Base-by-base conservation (phyloP, 2,113 vertebrate genomes). In the Uropsilus gracilis region DNA sequence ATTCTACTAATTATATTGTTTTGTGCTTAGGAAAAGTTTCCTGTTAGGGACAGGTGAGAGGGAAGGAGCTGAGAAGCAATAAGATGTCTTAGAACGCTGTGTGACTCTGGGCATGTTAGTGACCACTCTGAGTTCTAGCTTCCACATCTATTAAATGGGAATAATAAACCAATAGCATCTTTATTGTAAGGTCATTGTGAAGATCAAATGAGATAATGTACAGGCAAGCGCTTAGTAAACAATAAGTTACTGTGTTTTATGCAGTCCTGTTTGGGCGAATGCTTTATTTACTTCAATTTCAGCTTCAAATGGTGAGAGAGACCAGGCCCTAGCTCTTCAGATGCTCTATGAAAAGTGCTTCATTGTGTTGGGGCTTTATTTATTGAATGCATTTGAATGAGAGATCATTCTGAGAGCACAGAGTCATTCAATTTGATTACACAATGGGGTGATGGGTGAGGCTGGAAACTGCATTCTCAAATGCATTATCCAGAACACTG, bases 381-480 rank as follows among this genome's bases (percentile, higher is more conserved):
- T 97, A 92, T 92, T 97, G 95, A 91, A 87, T 85, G 44, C 5
- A 39, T 97, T 95, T 95, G 94, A 97, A 96, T 92, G 90, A 97
- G 73, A 3, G 71, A 89, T 97, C 88, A 78, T 92, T 97, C 73
- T 90, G 93, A 96, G 85, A 88, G 87, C 92, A 90, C 92, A 94
- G 96, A 95, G 92, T 83, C 63, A 87, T 97, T 98, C 96, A 95
- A 81, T 94, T 96, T 75, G 20, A 92, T 96, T 97, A 97, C 96
- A 78, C 76, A 93, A 91, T 93, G 87, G 63, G 75, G 16, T 97
- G 90, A 96, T 95, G 75, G 82, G 63, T 96, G 95, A 96, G 96
- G 71, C 64, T 94, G 28, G 78, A 89, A 96, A 69, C 71, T 96
- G 46, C 50, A 64, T 96, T 97, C 97, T 97, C 87, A 97, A 39